Evolutionary conservation across 2,797 vertebrate species (phyloP).

Genomic region (Ciconia nigra): DNA sequence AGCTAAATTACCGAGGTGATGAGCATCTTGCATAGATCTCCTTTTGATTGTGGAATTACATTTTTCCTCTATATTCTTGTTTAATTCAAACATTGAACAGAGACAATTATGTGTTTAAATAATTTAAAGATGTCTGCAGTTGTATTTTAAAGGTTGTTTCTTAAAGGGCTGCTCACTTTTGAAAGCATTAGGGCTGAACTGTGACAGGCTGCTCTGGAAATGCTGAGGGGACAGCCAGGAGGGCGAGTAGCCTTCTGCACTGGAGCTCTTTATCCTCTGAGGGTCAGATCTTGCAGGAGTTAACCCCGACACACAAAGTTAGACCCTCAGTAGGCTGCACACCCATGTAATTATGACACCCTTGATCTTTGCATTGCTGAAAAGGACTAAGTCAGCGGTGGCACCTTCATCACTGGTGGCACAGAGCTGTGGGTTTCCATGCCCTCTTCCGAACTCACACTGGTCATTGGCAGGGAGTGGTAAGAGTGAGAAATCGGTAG

Average conservation of each 20-base stretch:
- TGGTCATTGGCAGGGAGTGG: background rate
- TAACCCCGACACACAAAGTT: background rate
- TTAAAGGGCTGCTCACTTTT: background rate
- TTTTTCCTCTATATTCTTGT: background rate
- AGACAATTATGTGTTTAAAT: background rate
- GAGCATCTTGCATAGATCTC: background rate
- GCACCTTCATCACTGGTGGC: background rate
- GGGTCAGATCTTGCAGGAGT: background rate
- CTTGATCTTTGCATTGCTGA: background rate
- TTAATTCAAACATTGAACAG: background rate
- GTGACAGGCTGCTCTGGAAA: background rate
- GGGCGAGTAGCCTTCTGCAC: background rate
- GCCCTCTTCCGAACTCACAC: background rate
- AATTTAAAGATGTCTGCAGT: background rate
- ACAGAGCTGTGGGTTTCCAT: background rate
- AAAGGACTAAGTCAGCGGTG: background rate
- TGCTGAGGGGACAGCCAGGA: background rate
- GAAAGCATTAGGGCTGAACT: background rate
- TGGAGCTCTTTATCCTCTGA: background rate
- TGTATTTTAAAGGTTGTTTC: background rate
- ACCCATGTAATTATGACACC: background rate
- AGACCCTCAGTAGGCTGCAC: background rate
- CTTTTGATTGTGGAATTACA: background rate
- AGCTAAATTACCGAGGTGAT: background rate
- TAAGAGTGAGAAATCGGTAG: background rate